These are phyloP conservation scores for Agriopis leucophaearia DNA, from an alignment of 2,888 invertebrate genomes.

Conservation along the genomic window DNA sequence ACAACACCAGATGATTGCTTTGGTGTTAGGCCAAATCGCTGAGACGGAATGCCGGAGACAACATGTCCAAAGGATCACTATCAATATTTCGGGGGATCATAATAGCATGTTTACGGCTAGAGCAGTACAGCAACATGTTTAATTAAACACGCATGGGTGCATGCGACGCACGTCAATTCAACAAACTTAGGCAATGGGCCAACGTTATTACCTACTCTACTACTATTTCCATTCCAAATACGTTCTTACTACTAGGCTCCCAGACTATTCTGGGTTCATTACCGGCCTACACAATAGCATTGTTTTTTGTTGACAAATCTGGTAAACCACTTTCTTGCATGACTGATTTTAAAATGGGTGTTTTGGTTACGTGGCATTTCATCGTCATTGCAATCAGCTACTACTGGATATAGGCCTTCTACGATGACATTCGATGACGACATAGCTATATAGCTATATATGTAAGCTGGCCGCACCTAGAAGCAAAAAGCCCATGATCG, in stretches of 20 bases:
- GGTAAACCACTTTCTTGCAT: slow-evolving; percentile 1
- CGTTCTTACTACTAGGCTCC: slow-evolving; percentile 12
- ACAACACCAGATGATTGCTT: slow-evolving; percentile 27
- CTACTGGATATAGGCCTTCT: no score
- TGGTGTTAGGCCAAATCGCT: slow-evolving; percentile 35
- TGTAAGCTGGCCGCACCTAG: no score
- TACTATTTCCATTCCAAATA: slow-evolving; percentile 36
- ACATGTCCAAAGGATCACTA: slow-evolving; percentile 25
- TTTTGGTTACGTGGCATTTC: background rate
- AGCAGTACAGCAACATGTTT: slow-evolving; percentile 48
- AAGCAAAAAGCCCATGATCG: no score
- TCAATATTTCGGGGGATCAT: slow-evolving; percentile 30
- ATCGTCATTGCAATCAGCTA: background rate
- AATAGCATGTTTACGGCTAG: slow-evolving; percentile 32
- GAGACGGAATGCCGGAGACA: slow-evolving; percentile 14
- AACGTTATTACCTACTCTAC: slow-evolving; percentile 33
- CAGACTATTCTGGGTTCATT: slow-evolving; percentile 5
- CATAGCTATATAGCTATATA: no score
- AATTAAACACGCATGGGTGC: slow-evolving; percentile 58
- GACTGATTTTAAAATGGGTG: background rate
- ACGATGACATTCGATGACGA: no score
- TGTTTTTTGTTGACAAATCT: background rate
- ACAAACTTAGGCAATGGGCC: slow-evolving; percentile 45
- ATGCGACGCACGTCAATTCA: slow-evolving; percentile 42
- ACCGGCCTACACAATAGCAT: background rate